Evolutionary conservation across 1,140 invertebrate species (phyloP).

Genomic region (Bombus ignitus): DNA sequence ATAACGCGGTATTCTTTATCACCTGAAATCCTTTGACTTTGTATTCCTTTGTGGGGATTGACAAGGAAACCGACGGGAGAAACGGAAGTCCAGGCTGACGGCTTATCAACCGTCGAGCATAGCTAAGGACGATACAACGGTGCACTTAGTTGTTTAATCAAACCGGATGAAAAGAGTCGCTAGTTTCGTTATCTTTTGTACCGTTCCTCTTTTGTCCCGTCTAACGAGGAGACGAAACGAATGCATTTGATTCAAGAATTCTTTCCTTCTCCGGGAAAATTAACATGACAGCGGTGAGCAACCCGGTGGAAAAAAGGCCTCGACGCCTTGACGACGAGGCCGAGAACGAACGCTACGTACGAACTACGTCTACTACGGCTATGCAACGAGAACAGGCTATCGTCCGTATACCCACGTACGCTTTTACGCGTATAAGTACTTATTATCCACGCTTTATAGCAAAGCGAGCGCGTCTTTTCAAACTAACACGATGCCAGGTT

Average conservation of each 20-base stretch:
- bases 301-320: neutral
- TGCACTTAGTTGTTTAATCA: constrained; percentile 52
- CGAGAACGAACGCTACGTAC: neutral
- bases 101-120: constrained; percentile 29
- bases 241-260: constrained; percentile 50
- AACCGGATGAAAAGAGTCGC: constrained; percentile 48
- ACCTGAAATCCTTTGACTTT: constrained; percentile 25
- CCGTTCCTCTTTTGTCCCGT: constrained; percentile 35
- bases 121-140: constrained; percentile 26
- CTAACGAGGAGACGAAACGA: constrained; percentile 49
- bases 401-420: neutral
- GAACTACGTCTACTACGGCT: too few species aligned
- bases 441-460: neutral
- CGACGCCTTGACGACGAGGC: too few species aligned
- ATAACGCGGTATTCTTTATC: constrained; percentile 25
- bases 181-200: constrained; percentile 51
- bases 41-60: constrained; percentile 33
- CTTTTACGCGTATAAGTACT: neutral
- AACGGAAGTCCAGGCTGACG: constrained; percentile 1
- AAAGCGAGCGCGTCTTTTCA: neutral
- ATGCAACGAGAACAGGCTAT: neutral
- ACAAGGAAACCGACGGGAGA: constrained; percentile 1
- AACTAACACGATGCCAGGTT: constrained; percentile 30
- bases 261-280: constrained; percentile 15
- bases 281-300: constrained; percentile 33